phyloP scores from a whole-genome alignment of 2,113 vertebrate genomes.

The Scophthalmus maximus region DNA sequence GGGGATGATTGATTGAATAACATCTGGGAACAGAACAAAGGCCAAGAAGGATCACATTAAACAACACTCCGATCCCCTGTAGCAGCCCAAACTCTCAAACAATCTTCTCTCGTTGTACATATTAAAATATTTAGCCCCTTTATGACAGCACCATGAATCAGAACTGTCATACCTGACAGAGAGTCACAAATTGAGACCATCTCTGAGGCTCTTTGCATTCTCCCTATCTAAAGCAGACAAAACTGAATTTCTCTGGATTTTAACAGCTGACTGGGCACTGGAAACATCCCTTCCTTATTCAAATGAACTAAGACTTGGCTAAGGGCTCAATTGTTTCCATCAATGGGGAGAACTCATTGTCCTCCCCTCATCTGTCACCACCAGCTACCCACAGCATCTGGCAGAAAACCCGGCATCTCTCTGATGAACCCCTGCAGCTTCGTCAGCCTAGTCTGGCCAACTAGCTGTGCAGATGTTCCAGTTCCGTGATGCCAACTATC shows the following conservation, averaged over 20 bases:
- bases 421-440: conserved; percentile 20
- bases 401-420: conserved; percentile 6
- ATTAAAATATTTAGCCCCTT: conserved; percentile 5
- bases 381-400: conserved; percentile 9
- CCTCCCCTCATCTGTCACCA: conserved; percentile 16
- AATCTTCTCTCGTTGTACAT: not conserved
- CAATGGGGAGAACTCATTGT: not conserved
- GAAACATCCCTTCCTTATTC: not conserved
- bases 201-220: not conserved
- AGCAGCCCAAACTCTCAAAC: not conserved
- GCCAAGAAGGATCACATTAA: not conserved
- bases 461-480: conserved; percentile 14
- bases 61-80: not conserved
- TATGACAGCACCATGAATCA: not conserved
- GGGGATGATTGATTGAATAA: conserved; percentile 19
- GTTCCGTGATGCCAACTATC: conserved; percentile 18
- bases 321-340: not conserved
- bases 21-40: conserved; percentile 14
- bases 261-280: not conserved
- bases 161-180: not conserved
- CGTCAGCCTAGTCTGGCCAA: conserved; percentile 37
- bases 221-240: not conserved
- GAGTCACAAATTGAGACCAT: not conserved
- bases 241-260: not conserved
- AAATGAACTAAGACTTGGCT: not conserved